Evolutionary conservation across 1,140 invertebrate species (phyloP).

Genomic region (Nasonia giraulti): DNA sequence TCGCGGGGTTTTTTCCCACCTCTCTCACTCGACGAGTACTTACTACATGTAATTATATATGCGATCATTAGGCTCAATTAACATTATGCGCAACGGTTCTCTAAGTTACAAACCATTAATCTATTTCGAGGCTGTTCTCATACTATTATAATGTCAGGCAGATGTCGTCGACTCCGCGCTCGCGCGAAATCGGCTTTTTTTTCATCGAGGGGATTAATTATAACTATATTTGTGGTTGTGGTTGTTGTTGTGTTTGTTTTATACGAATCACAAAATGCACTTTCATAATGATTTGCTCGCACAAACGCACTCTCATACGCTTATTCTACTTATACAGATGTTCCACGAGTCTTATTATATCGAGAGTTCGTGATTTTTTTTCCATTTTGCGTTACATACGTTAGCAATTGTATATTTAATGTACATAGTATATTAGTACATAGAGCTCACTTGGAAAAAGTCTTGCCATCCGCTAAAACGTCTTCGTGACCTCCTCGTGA

Average conservation of each 20-base stretch:
- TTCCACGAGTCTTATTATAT: slow-evolving; percentile 3
- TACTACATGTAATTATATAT: background rate
- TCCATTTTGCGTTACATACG: too few relatives aligned
- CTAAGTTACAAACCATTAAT: slow-evolving; percentile 49
- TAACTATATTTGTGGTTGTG: slow-evolving; percentile 50
- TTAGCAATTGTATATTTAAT: slow-evolving; percentile 7
- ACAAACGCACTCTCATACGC: slow-evolving; percentile 41
- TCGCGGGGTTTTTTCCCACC: background rate
- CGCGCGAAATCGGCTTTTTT: slow-evolving; percentile 44
- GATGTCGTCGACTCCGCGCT: slow-evolving; percentile 68
- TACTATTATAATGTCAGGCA: slow-evolving; percentile 63
- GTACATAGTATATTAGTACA: background rate
- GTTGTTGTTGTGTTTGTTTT: slow-evolving; percentile 38
- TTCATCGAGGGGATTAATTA: slow-evolving; percentile 43
- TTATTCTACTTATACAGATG: slow-evolving; percentile 27
- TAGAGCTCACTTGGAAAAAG: background rate
- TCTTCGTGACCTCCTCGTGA: slow-evolving; percentile 9
- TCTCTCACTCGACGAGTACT: slow-evolving; percentile 2
- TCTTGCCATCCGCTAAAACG: slow-evolving; percentile 23
- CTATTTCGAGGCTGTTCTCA: slow-evolving; percentile 49
- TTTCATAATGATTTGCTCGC: slow-evolving; percentile 52
- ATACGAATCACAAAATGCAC: slow-evolving; percentile 66
- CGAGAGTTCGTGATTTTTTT: too few relatives aligned
- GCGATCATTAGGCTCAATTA: slow-evolving; percentile 41
- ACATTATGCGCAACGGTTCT: slow-evolving; percentile 27